Base-by-base conservation (phyloP, 2,113 vertebrate species). In the Entomyzon cyanotis region DNA sequence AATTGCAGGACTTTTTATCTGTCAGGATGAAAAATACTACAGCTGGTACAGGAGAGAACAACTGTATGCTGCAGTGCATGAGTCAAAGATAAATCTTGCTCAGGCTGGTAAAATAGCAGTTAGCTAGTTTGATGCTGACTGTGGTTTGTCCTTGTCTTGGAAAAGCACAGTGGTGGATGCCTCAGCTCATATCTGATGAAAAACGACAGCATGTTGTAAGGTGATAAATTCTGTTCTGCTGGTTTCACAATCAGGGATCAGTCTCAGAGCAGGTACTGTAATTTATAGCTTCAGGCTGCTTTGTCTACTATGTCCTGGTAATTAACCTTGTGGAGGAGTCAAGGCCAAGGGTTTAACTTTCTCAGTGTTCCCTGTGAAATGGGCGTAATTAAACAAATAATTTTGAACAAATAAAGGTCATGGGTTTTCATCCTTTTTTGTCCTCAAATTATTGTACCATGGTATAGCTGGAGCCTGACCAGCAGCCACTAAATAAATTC, bases 201-300 rank as follows among this genome's bases (percentile, higher is more conserved):
- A 67, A 77, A 86, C 3, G 3, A 15, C 39, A 67, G 64, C 10
- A 0, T 56, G 7, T 7, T 71, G n/a, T 37, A 60, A 71, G 60
- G 52, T 88, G 55, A 12, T 76, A 75, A 44, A 78, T 87, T 92
- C 65, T 71, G 15, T 81, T 92, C 79, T 80, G 39, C 63, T 59
- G 55, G 12, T 95, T 95, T 95, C 67, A 10, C 58, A 82, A 90
- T 90, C 58, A 19, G 67, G 49, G 70, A 62, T 86, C 42, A 33
- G 42, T 88, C 82, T 95, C 0, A 0, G 75, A 73, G 84, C 62
- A 69, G 69, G 63, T 76, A 55, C 44, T 56, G 52, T 39, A 74
- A 84, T 90, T 80, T 86, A 52, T 83, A 92, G 92, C 95, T 93
- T 70, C 81, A 78, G 91, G 94, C 85, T 88, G 28, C 60, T 59